phyloP scores from a whole-genome alignment of 2,797 vertebrate species.

The Spheniscus humboldti region DNA sequence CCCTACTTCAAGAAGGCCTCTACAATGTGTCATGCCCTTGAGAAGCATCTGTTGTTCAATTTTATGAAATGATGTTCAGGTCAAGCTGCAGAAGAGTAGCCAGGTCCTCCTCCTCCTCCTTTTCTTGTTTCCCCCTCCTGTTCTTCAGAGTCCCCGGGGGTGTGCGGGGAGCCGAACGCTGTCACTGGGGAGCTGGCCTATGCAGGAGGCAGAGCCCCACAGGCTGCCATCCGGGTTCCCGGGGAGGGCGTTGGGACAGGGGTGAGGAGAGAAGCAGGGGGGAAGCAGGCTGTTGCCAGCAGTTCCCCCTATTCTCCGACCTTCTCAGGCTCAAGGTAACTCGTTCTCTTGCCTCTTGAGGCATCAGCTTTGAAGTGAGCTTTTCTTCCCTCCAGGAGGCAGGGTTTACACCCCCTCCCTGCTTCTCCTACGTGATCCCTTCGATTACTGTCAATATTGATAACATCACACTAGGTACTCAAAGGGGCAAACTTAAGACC shows the following conservation, averaged over 20 bases:
- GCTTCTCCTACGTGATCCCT: neutral
- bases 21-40: neutral
- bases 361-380: neutral
- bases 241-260: accelerated
- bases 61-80: neutral
- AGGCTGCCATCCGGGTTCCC: accelerated
- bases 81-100: neutral
- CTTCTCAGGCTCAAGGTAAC: neutral
- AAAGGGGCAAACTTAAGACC: neutral
- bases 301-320: neutral
- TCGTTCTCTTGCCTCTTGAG: neutral
- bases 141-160: neutral
- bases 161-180: accelerated
- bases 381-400: neutral
- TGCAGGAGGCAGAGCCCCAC: accelerated
- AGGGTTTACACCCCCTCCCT: neutral
- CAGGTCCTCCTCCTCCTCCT: neutral
- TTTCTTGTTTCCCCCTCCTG: neutral
- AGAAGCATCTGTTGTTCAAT: neutral
- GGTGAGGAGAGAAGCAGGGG: neutral
- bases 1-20: neutral
- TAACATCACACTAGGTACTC: neutral
- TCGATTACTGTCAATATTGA: neutral
- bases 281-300: neutral
- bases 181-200: neutral